These are phyloP conservation scores for Apocheima hispidaria DNA, from an alignment of 2,888 invertebrate genomes.

Conservation along the genomic window DNA sequence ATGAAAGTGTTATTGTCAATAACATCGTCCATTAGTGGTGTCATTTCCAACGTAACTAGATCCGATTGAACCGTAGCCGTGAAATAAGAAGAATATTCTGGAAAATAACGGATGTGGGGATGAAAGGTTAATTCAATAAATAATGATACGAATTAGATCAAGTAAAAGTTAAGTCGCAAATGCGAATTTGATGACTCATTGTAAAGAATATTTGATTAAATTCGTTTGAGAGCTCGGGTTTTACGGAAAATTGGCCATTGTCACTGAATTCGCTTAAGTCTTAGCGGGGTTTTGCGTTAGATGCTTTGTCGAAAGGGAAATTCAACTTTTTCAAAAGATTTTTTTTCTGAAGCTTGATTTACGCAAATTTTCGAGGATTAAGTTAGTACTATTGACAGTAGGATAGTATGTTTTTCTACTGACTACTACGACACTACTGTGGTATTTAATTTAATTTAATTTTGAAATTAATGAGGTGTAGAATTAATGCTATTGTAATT, in stretches of 20 bases:
- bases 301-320: conserved; percentile 11
- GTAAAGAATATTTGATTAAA: conserved; percentile 14
- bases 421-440: too few species aligned
- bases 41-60: conserved; percentile 60
- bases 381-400: neutral
- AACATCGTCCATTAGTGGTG: conserved; percentile 50
- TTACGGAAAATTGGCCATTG: conserved; percentile 17
- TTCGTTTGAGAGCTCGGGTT: conserved; percentile 14
- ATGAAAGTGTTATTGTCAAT: conserved; percentile 63
- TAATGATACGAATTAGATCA: neutral
- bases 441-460: too few species aligned
- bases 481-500: too few species aligned
- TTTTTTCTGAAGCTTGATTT: conserved; percentile 4
- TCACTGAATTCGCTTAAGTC: conserved; percentile 19
- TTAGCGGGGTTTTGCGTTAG: conserved; percentile 13
- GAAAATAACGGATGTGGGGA: conserved; percentile 41
- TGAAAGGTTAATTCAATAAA: neutral
- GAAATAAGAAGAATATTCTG: conserved; percentile 61
- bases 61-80: conserved; percentile 49
- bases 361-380: neutral
- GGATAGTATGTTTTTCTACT: neutral
- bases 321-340: conserved; percentile 12
- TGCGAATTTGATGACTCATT: conserved; percentile 6
- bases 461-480: too few species aligned
- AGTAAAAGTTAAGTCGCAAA: neutral